Percentiles rank a stretch among this genome's conserved stretches.
phyloP scores from a whole-genome alignment of 2,113 vertebrate species.

The Puma concolor region DNA sequence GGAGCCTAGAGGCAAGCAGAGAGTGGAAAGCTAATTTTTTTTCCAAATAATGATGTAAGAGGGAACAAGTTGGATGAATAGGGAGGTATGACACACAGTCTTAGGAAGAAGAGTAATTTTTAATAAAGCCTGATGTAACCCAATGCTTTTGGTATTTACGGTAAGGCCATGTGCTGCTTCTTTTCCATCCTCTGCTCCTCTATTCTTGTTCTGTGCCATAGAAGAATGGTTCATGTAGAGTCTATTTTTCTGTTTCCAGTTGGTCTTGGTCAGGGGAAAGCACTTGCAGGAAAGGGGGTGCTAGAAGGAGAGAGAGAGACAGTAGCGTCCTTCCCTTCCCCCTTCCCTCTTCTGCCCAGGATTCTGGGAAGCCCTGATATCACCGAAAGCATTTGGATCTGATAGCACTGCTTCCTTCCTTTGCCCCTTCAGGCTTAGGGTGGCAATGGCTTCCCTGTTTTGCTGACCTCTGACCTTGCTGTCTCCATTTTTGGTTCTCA shows the following conservation, averaged over 20 bases:
- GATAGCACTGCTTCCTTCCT: too few relatives aligned
- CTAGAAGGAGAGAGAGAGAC: neutral
- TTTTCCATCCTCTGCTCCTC: neutral
- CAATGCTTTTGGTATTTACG: neutral
- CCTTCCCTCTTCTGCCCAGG: neutral
- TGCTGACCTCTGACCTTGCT: neutral
- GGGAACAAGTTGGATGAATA: neutral
- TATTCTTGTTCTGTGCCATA: neutral
- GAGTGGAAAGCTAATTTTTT: neutral
- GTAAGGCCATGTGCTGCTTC: neutral
- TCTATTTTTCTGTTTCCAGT: neutral
- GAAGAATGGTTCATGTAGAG: neutral
- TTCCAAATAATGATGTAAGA: neutral
- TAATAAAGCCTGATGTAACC: neutral
- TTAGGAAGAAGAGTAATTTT: neutral
- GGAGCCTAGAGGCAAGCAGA: neutral
- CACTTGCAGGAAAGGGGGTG: neutral
- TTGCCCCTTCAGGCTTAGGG: neutral
- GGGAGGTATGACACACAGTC: neutral
- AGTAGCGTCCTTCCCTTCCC: accelerated
- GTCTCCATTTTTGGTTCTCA: neutral
- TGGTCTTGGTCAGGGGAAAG: neutral
- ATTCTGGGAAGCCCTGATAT: neutral
- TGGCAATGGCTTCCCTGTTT: neutral
- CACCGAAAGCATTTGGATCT: neutral